A percentile compares a stretch with the other conserved stretches of the same genome.
Evolutionary conservation across 2,888 invertebrate genomes (phyloP).

Genomic region (Xestia xanthographa): DNA sequence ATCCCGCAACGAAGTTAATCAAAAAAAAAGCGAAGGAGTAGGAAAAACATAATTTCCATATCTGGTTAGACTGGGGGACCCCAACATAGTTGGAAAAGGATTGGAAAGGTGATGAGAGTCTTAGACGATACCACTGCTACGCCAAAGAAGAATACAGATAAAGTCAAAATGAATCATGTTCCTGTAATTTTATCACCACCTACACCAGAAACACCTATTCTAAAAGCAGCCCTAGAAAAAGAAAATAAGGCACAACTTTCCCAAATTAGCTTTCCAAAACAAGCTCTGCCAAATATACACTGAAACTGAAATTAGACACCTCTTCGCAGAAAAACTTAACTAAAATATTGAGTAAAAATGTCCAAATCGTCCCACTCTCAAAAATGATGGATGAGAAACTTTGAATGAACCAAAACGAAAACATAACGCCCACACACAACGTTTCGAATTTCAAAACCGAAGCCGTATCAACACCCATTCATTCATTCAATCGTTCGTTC

Average conservation of each 20-base stretch:
- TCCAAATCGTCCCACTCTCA: conserved; percentile 20
- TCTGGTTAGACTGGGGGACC: background rate
- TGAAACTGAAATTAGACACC: background rate
- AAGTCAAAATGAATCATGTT: background rate
- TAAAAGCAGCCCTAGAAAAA: background rate
- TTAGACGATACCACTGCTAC: background rate
- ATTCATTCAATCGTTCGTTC: conserved; percentile 1
- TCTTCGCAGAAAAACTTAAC: background rate
- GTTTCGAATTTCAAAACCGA: conserved; percentile 26
- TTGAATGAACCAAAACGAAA: conserved; percentile 30
- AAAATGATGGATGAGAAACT: conserved; percentile 38
- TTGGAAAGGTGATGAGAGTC: background rate
- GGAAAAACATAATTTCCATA: too few relatives aligned
- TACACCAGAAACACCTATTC: background rate
- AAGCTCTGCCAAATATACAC: background rate
- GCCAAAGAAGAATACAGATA: background rate
- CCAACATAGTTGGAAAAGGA: background rate
- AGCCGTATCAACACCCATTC: conserved; percentile 33
- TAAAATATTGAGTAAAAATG: background rate
- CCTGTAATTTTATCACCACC: background rate
- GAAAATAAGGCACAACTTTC: background rate
- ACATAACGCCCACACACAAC: conserved; percentile 23
- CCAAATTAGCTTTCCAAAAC: background rate
- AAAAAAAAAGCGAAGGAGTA: too few relatives aligned
- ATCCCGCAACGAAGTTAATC: too few relatives aligned